These are phyloP conservation scores for Fistularia commersonii DNA, from an alignment of 2,797 vertebrate genomes.

Conservation along the genomic window DNA sequence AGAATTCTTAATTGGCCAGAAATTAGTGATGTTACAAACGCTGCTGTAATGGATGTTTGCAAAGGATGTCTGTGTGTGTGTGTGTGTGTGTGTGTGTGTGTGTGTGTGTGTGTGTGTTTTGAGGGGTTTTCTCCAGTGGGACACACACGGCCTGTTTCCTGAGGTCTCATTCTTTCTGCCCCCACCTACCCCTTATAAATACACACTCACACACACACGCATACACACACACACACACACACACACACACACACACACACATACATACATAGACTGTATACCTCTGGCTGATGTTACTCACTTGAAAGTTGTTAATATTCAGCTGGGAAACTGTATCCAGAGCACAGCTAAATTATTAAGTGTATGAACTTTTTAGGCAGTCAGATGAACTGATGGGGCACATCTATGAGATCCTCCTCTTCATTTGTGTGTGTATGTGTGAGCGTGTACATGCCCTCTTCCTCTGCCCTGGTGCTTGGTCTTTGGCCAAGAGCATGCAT, in stretches of 20 bases:
- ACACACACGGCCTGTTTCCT: conserved; percentile 76
- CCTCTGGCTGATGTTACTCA: conserved; percentile 85
- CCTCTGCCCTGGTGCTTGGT: conserved; percentile 91
- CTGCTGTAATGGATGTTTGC: too few relatives aligned
- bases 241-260: conserved; percentile 31
- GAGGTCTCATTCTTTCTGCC: conserved; percentile 81
- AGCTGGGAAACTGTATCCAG: conserved; percentile 98
- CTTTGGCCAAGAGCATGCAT: conserved; percentile 96
- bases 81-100: conserved; percentile 57
- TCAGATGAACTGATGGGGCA: conserved; percentile 99
- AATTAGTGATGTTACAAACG: too few relatives aligned
- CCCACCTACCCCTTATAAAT: conserved; percentile 32
- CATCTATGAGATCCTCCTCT: conserved; percentile 91
- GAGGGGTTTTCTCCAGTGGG: conserved; percentile 62
- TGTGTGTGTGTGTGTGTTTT: conserved; percentile 36
- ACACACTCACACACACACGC: conserved; percentile 17
- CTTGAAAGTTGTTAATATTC: conserved; percentile 99
- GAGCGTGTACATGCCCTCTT: conserved; percentile 74
- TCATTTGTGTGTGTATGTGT: conserved; percentile 35
- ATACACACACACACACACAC: conserved; percentile 16
- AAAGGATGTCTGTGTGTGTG: conserved; percentile 42
- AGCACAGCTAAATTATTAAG: conserved; percentile 99
- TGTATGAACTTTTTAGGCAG: conserved; percentile 99
- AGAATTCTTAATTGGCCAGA: conserved; percentile 24
- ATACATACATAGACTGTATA: conserved; percentile 44